Percentiles rank a stretch among this genome's conserved stretches.
Conservation (phyloP, 2,113 vertebrate species). For the Synodontis membranacea region DNA sequence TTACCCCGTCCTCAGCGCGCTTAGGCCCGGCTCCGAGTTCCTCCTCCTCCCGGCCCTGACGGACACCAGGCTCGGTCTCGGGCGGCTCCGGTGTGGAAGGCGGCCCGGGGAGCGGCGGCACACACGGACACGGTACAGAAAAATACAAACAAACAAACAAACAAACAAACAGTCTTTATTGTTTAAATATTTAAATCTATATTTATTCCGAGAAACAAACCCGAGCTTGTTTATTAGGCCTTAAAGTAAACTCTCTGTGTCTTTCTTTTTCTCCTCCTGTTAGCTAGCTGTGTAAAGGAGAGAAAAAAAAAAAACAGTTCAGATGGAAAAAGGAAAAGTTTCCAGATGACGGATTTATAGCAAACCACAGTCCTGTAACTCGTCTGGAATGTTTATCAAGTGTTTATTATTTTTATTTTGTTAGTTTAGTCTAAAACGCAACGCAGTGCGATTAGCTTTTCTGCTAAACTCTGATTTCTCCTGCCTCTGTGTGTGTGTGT, state of each 20-base stretch:
- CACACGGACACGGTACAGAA: conserved; percentile 60
- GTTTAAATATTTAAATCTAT: too few relatives aligned
- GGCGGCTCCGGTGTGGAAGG: conserved; percentile 73
- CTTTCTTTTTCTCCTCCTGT: background rate
- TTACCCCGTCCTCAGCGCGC: conserved; percentile 59
- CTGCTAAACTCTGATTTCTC: too few relatives aligned
- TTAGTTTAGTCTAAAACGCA: background rate
- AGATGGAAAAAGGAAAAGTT: conserved; percentile 17
- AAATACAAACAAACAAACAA: background rate
- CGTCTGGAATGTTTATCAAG: background rate
- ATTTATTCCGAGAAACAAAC: background rate
- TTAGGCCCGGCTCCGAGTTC: conserved; percentile 68
- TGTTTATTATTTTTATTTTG: background rate
- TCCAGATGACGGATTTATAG: background rate
- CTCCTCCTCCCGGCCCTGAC: conserved; percentile 68
- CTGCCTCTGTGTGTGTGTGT: too few relatives aligned
- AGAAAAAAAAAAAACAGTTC: conserved; percentile 2
- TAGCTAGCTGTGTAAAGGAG: background rate
- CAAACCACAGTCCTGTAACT: background rate
- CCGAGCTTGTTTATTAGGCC: background rate
- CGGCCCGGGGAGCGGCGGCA: conserved; percentile 79
- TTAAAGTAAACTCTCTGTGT: background rate
- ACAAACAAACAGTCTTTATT: background rate
- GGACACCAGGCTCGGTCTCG: conserved; percentile 70
- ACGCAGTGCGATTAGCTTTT: background rate